phyloP scores from a whole-genome alignment of 2,113 vertebrate species.

The Hippolais icterina region DNA sequence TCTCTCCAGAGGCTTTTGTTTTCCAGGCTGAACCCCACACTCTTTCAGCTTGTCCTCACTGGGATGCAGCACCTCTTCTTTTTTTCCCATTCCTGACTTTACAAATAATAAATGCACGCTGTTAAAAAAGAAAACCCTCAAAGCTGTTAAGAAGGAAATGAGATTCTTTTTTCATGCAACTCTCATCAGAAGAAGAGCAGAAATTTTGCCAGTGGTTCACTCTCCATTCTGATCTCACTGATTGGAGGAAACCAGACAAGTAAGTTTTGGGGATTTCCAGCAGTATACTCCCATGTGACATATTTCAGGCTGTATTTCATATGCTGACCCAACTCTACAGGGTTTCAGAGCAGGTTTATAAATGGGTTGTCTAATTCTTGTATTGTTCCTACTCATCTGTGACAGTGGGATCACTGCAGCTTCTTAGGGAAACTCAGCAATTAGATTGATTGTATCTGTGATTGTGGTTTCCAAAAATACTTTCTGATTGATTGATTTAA shows the following conservation, averaged over 20 bases:
- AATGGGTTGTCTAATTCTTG: background rate
- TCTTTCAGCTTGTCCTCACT: background rate
- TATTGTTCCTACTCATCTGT: background rate
- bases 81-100: background rate
- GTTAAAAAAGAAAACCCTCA: background rate
- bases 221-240: fast-evolving
- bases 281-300: fast-evolving
- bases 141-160: background rate
- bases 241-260: fast-evolving
- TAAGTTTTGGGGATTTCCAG: fast-evolving
- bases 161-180: background rate
- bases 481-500: conserved; percentile 47
- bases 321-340: fast-evolving
- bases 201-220: fast-evolving
- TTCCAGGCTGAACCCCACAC: background rate
- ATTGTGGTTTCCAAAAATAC: conserved; percentile 20
- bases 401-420: background rate
- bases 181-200: background rate
- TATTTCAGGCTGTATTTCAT: background rate
- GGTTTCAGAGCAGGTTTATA: background rate
- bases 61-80: background rate
- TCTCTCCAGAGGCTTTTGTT: background rate
- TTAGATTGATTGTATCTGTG: background rate
- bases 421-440: background rate
- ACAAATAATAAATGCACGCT: background rate